phyloP scores from a whole-genome alignment of 2,888 invertebrate species.

The Limulus polyphemus region DNA sequence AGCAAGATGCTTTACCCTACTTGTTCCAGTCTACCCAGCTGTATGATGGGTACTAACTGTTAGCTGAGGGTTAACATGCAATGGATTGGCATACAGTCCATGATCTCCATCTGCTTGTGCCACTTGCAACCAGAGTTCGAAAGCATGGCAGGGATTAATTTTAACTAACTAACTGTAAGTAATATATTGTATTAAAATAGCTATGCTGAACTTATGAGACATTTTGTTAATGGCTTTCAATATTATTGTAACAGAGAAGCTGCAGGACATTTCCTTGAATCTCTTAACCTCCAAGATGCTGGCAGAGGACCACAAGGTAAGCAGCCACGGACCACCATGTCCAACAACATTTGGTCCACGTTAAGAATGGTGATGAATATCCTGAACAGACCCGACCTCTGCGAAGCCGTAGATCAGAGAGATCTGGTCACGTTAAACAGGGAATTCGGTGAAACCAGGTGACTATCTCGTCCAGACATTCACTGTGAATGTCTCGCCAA shows the following conservation, averaged over 20 bases:
- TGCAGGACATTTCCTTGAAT: conserved; percentile 84
- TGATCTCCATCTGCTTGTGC: no score
- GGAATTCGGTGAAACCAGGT: conserved; percentile 32
- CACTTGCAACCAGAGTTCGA: no score
- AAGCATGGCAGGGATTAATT: no score
- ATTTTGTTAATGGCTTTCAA: no score
- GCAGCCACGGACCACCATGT: conserved; percentile 48
- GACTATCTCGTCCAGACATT: conserved; percentile 2
- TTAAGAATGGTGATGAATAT: conserved; percentile 71
- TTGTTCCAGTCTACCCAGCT: no score
- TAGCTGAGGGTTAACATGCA: no score
- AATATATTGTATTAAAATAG: no score
- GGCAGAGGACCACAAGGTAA: conserved; percentile 46
- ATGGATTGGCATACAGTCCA: no score
- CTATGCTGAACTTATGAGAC: no score
- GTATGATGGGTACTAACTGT: no score
- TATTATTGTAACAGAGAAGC: conserved; percentile 54
- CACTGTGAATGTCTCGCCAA: not conserved
- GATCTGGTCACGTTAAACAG: conserved; percentile 35
- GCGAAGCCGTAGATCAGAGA: conserved; percentile 44
- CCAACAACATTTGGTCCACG: conserved; percentile 88
- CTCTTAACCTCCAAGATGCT: conserved; percentile 72
- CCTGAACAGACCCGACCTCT: conserved; percentile 50
- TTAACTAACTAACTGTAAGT: no score
- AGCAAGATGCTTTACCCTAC: no score